These are phyloP conservation scores for Chionodraco myersi DNA, from an alignment of 2,113 vertebrate species.

Conservation along the genomic window DNA sequence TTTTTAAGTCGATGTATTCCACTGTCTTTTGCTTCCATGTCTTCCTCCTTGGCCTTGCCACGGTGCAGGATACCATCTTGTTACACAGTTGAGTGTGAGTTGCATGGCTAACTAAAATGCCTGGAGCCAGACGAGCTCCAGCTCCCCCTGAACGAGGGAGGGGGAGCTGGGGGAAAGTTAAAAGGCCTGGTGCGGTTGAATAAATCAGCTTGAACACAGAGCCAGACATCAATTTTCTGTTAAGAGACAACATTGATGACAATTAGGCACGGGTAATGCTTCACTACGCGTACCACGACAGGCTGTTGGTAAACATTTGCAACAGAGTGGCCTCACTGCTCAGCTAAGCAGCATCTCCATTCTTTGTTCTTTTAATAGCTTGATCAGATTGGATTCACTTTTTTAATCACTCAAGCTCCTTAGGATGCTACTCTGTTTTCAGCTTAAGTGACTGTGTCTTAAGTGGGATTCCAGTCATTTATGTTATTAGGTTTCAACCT, in stretches of 20 bases:
- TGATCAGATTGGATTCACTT: constrained; percentile 75
- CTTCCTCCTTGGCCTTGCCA: constrained; percentile 19
- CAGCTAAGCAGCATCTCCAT: constrained; percentile 38
- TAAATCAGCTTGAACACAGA: constrained; percentile 40
- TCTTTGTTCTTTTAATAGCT: constrained; percentile 77
- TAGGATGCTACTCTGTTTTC: constrained; percentile 55
- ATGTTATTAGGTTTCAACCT: not conserved
- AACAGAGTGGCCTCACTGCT: constrained; percentile 36
- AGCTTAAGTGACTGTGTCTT: constrained; percentile 29
- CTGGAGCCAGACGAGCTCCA: constrained; percentile 42
- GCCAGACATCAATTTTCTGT: constrained; percentile 27
- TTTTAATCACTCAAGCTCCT: constrained; percentile 66
- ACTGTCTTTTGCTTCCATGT: constrained; percentile 33
- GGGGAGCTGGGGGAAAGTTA: constrained; percentile 21
- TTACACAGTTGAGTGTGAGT: constrained; percentile 41
- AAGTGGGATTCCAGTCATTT: constrained; percentile 34
- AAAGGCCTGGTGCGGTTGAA: constrained; percentile 24
- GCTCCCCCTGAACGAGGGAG: constrained; percentile 24
- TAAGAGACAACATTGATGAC: constrained; percentile 49
- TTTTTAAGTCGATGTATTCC: not conserved
- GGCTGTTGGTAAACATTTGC: constrained; percentile 57
- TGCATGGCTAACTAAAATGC: constrained; percentile 51
- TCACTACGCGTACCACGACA: constrained; percentile 42
- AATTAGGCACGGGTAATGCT: constrained; percentile 46
- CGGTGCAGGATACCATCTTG: constrained; percentile 66